Evolutionary conservation across 2,888 invertebrate genomes (phyloP), one percentile per base, ranked within the genome.

Genomic region (Metopia argyrocephala): DNA sequence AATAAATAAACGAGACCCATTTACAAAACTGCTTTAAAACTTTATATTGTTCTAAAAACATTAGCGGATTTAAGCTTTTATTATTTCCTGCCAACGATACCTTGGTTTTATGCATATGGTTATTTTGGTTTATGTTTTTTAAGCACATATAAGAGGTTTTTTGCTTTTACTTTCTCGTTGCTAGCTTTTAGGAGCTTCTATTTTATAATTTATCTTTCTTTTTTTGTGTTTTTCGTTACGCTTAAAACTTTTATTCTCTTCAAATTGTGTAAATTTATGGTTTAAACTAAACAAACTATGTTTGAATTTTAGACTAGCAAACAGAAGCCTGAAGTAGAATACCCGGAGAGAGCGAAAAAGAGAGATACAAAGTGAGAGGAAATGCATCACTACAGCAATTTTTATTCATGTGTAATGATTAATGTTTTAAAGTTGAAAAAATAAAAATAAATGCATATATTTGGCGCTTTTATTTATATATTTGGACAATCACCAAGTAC

Each of bases 331-430:
- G n/a, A n/a, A n/a, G n/a, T n/a, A n/a, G n/a, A n/a, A n/a, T n/a
- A n/a, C n/a, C n/a, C n/a, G 15, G 2, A 15, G 2, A 4, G 1
- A 12, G 31, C 4, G 0, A 9, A 1, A 31, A 38, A 15, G 2
- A 38, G 3, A 0, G 12, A 38, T 38, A 38, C 38, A 9, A 9
- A 38, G 38, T 87, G 87, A 86, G 85, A 86, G 84, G 56, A 25
- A 27, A 85, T 87, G 87, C 87, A 87, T 87, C 85, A 85, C 85
- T 59, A 81, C 23, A 82, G 75, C 82, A 80, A 79, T 83, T 84
- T 74, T 79, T 68, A 75, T 79, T 84, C 80, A 82, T 80, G 84
- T 79, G 69, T 54, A 83, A 87, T 87, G 87, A 88, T 87, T 88
- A 87, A 87, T 88, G 86, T 85, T 85, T 59, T 78, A 27, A 50